Percentiles rank a stretch among this genome's conserved stretches.
phyloP scores from a whole-genome alignment of 2,888 invertebrate species.

The Drosophila infuscata region DNA sequence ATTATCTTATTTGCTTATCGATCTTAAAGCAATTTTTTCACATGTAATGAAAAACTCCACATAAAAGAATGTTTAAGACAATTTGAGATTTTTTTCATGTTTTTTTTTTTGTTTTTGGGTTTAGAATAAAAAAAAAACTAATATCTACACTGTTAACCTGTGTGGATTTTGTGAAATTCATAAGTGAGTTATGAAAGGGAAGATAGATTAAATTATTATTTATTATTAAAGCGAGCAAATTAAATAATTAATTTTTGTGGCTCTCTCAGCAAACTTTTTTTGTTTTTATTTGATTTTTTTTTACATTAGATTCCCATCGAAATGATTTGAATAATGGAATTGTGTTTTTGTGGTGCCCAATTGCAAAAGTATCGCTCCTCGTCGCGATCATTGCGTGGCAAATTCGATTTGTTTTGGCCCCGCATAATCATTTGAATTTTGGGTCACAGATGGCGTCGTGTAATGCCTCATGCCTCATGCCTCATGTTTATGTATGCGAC shows the following conservation, averaged over 20 bases:
- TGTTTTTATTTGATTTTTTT: background rate
- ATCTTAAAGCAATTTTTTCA: background rate
- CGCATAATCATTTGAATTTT: constrained; percentile 76
- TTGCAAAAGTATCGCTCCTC: background rate
- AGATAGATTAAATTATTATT: too few species aligned
- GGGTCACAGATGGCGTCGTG: constrained; percentile 69
- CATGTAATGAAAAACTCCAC: background rate
- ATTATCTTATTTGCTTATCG: background rate
- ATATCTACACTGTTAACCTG: too few species aligned
- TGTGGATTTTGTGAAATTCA: too few species aligned
- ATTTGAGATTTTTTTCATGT: background rate
- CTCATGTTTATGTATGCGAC: constrained; percentile 70
- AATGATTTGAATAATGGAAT: background rate
- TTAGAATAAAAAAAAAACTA: too few species aligned
- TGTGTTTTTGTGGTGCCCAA: background rate
- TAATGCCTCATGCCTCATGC: constrained; percentile 3
- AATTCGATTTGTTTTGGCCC: constrained; percentile 51
- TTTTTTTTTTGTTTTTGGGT: too few species aligned
- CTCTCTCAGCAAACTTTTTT: background rate
- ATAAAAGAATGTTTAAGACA: background rate
- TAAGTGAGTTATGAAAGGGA: too few species aligned
- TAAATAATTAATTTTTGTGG: background rate
- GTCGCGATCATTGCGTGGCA: background rate
- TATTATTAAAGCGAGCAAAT: background rate
- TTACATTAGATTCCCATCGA: background rate